Evolutionary conservation across 2,797 vertebrate genomes (phyloP).

Genomic region (Hemibagrus guttatus): DNA sequence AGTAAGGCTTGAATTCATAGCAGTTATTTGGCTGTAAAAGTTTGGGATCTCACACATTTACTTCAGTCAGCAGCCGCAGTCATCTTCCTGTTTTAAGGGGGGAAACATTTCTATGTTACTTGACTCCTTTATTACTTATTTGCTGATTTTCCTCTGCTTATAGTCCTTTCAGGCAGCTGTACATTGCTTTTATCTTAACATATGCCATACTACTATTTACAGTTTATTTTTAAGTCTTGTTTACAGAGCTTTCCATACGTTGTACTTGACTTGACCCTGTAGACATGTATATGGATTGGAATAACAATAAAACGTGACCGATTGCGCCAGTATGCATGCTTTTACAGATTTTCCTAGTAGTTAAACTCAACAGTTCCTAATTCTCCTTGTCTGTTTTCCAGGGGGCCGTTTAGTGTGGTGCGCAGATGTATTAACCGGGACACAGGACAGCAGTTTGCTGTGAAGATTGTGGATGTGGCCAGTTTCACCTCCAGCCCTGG

Average conservation of each 20-base stretch:
- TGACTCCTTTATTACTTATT: not conserved
- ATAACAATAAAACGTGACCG: not conserved
- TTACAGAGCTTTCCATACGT: not conserved
- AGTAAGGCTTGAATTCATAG: not conserved
- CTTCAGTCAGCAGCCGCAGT: not conserved
- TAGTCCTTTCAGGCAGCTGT: not conserved
- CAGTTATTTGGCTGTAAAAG: not conserved
- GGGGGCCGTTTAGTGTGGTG: slow-evolving; percentile 97
- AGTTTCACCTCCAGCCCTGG: slow-evolving; percentile 99
- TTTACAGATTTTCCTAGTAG: not conserved
- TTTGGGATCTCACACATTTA: not conserved
- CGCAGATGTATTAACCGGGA: slow-evolving; percentile 98
- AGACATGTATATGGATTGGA: not conserved
- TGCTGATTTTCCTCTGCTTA: not conserved
- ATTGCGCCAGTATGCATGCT: not conserved
- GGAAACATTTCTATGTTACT: no score
- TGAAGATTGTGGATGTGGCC: slow-evolving; percentile 98
- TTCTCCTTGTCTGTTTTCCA: slow-evolving; percentile 63
- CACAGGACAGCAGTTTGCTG: slow-evolving; percentile 96
- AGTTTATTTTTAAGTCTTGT: not conserved
- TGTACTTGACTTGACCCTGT: not conserved
- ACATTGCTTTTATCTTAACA: not conserved
- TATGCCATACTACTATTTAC: not conserved
- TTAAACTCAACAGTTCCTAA: not conserved
- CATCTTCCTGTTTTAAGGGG: not conserved